Evolutionary conservation across 2,888 invertebrate species (phyloP).

Genomic region (Mythimna impura): DNA sequence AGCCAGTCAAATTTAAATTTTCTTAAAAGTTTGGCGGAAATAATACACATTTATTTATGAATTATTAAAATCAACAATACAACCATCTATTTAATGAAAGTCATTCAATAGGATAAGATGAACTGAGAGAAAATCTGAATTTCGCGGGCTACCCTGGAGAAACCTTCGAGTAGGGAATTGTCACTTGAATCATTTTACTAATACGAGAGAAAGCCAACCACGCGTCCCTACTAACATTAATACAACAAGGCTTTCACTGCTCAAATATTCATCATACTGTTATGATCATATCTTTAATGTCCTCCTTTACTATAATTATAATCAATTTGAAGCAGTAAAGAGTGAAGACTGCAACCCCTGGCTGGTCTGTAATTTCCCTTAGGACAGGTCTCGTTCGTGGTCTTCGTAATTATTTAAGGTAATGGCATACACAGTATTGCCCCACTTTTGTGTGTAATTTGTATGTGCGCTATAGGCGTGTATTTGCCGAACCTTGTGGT

Average conservation of each 20-base stretch:
- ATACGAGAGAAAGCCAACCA: background rate
- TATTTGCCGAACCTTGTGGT: slow-evolving; percentile 27
- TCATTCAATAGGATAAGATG: no score
- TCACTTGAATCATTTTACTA: background rate
- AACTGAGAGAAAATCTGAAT: no score
- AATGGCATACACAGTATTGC: slow-evolving; percentile 64
- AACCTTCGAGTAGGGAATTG: no score
- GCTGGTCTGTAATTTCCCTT: slow-evolving; percentile 77
- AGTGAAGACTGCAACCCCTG: slow-evolving; percentile 48
- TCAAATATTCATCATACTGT: slow-evolving; percentile 27
- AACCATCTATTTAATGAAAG: no score
- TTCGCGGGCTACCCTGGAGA: no score
- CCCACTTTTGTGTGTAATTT: slow-evolving; percentile 55
- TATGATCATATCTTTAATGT: slow-evolving; percentile 1
- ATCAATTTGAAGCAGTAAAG: slow-evolving; percentile 51
- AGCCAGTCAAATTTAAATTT: no score
- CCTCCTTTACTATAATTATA: slow-evolving; percentile 27
- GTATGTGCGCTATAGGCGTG: slow-evolving; percentile 23
- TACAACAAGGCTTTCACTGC: background rate
- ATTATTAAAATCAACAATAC: no score
- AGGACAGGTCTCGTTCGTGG: slow-evolving; percentile 67
- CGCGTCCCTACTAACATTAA: background rate
- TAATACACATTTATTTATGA: no score
- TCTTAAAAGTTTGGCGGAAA: no score
- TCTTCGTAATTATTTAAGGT: slow-evolving; percentile 78